These are phyloP conservation scores for Agrilus planipennis DNA, from an alignment of 1,140 invertebrate species.

Conservation along the genomic window DNA sequence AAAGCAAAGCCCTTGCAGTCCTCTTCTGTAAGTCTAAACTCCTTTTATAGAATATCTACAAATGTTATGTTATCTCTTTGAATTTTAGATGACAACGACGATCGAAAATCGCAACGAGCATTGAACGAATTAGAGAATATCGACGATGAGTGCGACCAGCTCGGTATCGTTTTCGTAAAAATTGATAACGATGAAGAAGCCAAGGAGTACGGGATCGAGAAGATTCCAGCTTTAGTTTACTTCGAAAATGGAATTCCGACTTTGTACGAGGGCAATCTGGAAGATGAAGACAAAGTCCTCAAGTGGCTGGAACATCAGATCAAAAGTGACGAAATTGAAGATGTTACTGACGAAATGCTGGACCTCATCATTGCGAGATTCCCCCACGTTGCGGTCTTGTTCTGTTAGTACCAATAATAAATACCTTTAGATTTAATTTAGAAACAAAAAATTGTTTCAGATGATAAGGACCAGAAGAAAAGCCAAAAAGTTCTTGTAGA, in stretches of 20 bases:
- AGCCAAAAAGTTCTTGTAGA: conserved; percentile 77
- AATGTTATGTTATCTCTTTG: background rate
- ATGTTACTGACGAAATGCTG: conserved; percentile 89
- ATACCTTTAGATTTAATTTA: conserved; percentile 1
- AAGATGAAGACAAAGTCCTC: conserved; percentile 82
- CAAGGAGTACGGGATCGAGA: conserved; percentile 81
- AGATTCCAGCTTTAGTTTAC: conserved; percentile 72
- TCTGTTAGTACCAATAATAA: conserved; percentile 56
- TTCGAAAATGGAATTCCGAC: conserved; percentile 86
- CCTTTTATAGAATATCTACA: conserved; percentile 1
- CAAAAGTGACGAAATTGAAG: conserved; percentile 85
- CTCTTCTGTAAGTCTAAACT: conserved; percentile 70
- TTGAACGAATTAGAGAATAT: conserved; percentile 87
- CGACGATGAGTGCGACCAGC: conserved; percentile 83
- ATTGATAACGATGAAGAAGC: conserved; percentile 85
- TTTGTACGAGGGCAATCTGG: conserved; percentile 79
- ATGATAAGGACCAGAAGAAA: conserved; percentile 85
- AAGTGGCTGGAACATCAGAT: conserved; percentile 77
- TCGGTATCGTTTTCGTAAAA: conserved; percentile 83
- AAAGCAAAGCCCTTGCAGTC: conserved; percentile 79
- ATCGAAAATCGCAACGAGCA: conserved; percentile 74
- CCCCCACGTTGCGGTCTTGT: conserved; percentile 75
- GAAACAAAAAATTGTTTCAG: conserved; percentile 48
- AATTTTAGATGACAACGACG: conserved; percentile 78
- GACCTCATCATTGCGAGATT: conserved; percentile 83